A percentile compares a stretch with the other conserved stretches of the same genome.
Evolutionary conservation across 2,888 invertebrate genomes (phyloP).

Genomic region (Campopleginae sp.): DNA sequence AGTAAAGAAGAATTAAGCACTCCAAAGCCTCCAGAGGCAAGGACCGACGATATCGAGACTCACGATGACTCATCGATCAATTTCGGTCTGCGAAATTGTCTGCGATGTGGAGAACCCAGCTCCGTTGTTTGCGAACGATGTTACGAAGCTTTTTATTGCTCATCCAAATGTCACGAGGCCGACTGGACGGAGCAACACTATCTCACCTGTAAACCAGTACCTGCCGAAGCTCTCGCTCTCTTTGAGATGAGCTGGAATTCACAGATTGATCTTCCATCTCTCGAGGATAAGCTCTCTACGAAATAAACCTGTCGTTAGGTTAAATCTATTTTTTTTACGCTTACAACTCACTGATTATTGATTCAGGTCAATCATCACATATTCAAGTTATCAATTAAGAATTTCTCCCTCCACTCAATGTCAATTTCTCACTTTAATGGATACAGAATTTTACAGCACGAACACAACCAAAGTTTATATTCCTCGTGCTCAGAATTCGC

Average conservation of each 20-base stretch:
- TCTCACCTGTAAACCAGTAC: slow-evolving; percentile 66
- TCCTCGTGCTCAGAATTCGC: background rate
- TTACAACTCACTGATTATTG: background rate
- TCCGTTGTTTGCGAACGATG: slow-evolving; percentile 71
- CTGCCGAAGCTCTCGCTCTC: slow-evolving; percentile 24
- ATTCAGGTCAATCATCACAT: background rate
- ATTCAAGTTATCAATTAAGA: slow-evolving; percentile 1
- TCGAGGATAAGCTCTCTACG: background rate
- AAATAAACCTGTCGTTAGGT: background rate
- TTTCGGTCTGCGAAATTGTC: slow-evolving; percentile 51
- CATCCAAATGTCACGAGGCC: slow-evolving; percentile 66
- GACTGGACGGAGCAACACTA: slow-evolving; percentile 72
- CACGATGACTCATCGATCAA: background rate
- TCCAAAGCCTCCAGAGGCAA: background rate
- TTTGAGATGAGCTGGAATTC: background rate
- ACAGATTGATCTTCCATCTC: background rate
- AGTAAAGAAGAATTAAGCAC: background rate
- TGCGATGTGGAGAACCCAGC: slow-evolving; percentile 69
- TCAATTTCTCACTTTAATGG: background rate
- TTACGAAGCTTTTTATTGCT: slow-evolving; percentile 73
- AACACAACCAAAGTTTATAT: background rate
- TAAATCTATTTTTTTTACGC: background rate
- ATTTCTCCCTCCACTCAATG: background rate
- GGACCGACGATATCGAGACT: background rate
- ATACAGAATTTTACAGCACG: background rate